phyloP scores from a whole-genome alignment of 35 echinoderm and acorn worm species.

The Heliocidaris erythrogramma region DNA sequence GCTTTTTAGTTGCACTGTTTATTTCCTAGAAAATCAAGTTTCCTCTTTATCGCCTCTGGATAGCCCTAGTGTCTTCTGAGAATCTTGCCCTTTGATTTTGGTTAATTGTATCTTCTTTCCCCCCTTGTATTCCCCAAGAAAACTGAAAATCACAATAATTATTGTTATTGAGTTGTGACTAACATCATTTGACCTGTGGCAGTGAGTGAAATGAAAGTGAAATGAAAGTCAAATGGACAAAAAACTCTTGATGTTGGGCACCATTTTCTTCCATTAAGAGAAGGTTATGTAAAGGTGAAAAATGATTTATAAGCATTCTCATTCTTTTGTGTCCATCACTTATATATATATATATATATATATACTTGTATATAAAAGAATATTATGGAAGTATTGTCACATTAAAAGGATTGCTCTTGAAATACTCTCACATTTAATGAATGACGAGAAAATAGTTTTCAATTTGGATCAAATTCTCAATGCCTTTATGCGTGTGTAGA shows the following conservation, averaged over 20 bases:
- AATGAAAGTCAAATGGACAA: not conserved
- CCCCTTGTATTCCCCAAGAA: not conserved
- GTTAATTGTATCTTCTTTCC: not conserved
- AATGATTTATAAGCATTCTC: not conserved
- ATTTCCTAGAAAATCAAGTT: too few species aligned
- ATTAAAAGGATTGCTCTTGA: too few species aligned
- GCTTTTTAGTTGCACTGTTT: too few species aligned
- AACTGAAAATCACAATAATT: not conserved
- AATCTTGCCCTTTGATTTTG: not conserved
- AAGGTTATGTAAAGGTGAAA: not conserved
- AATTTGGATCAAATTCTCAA: too few species aligned
- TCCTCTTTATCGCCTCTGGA: too few species aligned
- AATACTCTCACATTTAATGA: too few species aligned
- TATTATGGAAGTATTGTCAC: too few species aligned
- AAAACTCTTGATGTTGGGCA: not conserved
- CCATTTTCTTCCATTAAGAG: not conserved
- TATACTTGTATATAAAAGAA: not conserved
- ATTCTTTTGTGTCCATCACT: not conserved
- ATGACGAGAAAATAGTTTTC: too few species aligned
- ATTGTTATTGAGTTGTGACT: not conserved
- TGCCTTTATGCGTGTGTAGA: too few species aligned
- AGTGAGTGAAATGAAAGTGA: not conserved
- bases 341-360: too few species aligned
- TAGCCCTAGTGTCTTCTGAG: not conserved
- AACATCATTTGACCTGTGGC: not conserved